Conservation (phyloP, 2,888 invertebrate genomes). For the Oligia fasciuncula region DNA sequence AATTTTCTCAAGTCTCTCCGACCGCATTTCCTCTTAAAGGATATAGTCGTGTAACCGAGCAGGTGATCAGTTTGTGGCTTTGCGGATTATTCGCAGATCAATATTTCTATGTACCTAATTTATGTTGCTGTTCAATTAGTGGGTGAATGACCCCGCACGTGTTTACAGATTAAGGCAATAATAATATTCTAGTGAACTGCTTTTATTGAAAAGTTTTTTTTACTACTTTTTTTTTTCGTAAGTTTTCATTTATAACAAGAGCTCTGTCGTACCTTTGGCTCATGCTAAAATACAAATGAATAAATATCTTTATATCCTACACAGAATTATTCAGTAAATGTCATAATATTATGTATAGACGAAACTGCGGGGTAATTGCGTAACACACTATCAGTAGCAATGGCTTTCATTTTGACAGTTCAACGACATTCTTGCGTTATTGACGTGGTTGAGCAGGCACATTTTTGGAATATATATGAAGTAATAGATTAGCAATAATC, state of each 20-base stretch:
- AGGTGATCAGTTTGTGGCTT: conserved; percentile 16
- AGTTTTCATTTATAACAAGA: neutral
- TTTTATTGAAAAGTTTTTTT: neutral
- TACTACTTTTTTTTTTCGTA: neutral
- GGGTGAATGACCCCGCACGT: neutral
- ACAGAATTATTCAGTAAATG: neutral
- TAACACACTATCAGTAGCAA: too few species aligned
- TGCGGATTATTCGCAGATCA: conserved; percentile 30
- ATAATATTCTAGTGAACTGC: neutral
- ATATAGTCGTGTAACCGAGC: neutral
- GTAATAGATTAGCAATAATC: too few species aligned
- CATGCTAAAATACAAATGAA: neutral
- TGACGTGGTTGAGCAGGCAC: too few species aligned
- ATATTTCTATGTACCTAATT: conserved; percentile 4
- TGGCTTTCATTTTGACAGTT: too few species aligned
- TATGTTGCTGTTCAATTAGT: neutral
- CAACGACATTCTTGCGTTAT: too few species aligned
- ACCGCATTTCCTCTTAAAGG: too few species aligned
- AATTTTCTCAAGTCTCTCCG: too few species aligned
- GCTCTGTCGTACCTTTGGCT: accelerated
- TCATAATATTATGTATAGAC: neutral
- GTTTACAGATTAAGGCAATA: neutral
- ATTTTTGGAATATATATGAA: too few species aligned
- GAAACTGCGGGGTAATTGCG: neutral
- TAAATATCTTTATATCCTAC: neutral